A percentile compares a stretch with the other conserved stretches of the same genome.
phyloP scores from a whole-genome alignment of 2,113 vertebrate genomes.

The Lycocorax pyrrhopterus region DNA sequence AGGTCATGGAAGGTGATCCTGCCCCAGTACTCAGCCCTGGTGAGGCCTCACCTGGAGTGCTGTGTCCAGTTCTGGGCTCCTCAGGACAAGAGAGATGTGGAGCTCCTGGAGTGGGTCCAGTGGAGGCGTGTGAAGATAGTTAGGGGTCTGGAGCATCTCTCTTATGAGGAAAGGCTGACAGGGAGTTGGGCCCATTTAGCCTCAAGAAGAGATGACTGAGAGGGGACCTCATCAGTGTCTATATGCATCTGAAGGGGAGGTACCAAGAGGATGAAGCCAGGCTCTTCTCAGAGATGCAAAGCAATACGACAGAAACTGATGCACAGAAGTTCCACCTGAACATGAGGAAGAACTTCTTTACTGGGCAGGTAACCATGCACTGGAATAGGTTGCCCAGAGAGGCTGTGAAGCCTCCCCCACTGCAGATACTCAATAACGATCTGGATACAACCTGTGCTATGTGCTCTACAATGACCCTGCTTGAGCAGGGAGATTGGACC shows the following conservation, averaged over 20 bases:
- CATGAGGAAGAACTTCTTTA: background rate
- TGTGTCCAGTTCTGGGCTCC: background rate
- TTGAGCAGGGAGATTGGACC: background rate
- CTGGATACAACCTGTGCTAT: too few species aligned
- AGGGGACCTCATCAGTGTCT: background rate
- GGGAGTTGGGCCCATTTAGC: background rate
- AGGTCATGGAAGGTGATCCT: background rate
- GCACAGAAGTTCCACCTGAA: background rate
- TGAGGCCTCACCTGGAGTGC: background rate
- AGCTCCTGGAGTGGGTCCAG: background rate
- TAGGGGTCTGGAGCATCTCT: background rate
- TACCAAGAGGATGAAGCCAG: background rate
- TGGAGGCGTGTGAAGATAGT: background rate
- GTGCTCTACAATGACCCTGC: background rate
- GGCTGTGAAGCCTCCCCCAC: background rate
- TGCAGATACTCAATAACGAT: background rate
- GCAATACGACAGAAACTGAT: background rate
- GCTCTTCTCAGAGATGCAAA: background rate
- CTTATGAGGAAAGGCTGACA: background rate
- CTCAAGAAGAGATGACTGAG: background rate
- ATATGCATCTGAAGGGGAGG: background rate
- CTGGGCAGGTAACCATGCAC: background rate
- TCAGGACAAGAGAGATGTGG: background rate
- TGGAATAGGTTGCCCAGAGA: background rate
- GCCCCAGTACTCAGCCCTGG: background rate